These are phyloP conservation scores for Chrysomela aeneicollis DNA, from an alignment of 2,888 invertebrate species.

Conservation along the genomic window DNA sequence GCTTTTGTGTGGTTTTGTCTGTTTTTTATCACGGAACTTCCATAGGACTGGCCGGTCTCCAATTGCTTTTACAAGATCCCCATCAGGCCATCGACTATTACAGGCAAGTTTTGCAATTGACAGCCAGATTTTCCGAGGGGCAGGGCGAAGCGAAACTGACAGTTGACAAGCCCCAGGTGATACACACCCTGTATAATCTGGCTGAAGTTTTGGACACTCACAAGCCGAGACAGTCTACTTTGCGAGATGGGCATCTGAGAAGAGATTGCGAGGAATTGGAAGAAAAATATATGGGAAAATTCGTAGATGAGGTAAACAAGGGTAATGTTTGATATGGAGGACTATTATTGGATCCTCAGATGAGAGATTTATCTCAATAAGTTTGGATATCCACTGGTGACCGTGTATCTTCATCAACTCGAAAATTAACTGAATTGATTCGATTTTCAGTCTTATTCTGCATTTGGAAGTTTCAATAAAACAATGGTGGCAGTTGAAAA, in stretches of 20 bases:
- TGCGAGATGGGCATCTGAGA: slow-evolving; percentile 63
- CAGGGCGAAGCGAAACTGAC: slow-evolving; percentile 60
- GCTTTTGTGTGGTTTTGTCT: neutral
- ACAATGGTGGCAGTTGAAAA: slow-evolving; percentile 31
- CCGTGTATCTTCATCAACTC: no score
- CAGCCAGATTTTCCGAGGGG: slow-evolving; percentile 55
- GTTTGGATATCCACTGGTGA: no score
- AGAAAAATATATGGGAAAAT: slow-evolving; percentile 66
- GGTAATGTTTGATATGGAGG: no score
- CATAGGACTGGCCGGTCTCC: slow-evolving; percentile 69
- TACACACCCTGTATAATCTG: slow-evolving; percentile 75
- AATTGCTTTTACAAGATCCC: slow-evolving; percentile 66
- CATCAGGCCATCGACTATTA: slow-evolving; percentile 68
- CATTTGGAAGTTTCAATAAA: slow-evolving; percentile 35
- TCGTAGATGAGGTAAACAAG: slow-evolving; percentile 51
- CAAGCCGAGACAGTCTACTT: slow-evolving; percentile 61
- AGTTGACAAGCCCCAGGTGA: slow-evolving; percentile 71
- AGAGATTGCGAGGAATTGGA: slow-evolving; percentile 65
- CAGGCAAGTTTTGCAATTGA: slow-evolving; percentile 66
- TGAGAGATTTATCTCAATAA: no score
- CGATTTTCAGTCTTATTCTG: slow-evolving; percentile 41
- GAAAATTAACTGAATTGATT: neutral
- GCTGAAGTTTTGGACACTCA: slow-evolving; percentile 62
- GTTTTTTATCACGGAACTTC: neutral
- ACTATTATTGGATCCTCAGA: no score